Evolutionary conservation across 1,140 invertebrate genomes (phyloP).

Genomic region (Andrena cerasifolii): DNA sequence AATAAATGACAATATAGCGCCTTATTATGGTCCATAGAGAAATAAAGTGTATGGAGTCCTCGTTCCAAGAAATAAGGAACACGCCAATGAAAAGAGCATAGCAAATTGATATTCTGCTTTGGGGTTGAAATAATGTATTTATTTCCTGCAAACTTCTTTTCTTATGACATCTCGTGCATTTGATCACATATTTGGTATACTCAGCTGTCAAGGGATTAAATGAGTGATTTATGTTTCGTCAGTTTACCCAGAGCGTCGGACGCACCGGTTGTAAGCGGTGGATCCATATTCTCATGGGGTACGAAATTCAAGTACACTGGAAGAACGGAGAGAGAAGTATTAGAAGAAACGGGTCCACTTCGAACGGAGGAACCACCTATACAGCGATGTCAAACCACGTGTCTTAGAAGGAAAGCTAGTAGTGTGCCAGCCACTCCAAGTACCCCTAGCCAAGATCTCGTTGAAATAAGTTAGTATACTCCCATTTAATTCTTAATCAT

Average conservation of each 20-base stretch:
- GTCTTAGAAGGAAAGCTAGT: conserved; percentile 89
- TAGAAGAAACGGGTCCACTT: conserved; percentile 86
- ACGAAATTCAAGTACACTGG: conserved; percentile 96
- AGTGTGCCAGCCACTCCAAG: conserved; percentile 93
- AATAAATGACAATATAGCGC: no score
- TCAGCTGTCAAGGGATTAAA: no score
- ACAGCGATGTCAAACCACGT: conserved; percentile 83
- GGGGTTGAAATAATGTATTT: no score
- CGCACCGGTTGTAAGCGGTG: conserved; percentile 93
- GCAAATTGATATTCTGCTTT: no score
- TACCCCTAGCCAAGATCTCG: conserved; percentile 85
- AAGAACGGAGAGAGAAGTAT: conserved; percentile 93
- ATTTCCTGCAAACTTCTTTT: no score
- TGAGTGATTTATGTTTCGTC: conserved; percentile 26
- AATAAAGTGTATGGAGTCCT: no score
- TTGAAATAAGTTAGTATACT: conserved; percentile 80
- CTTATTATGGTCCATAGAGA: no score
- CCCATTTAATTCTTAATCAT: no score
- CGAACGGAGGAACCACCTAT: conserved; percentile 84
- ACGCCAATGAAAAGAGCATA: no score
- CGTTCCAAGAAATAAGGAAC: no score
- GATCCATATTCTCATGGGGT: conserved; percentile 96
- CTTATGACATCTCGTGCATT: no score
- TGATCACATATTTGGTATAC: no score
- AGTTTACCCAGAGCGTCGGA: conserved; percentile 94